Percentiles rank a stretch among this genome's conserved stretches.
Conservation (phyloP, 2,113 vertebrate genomes). For the Oceanodroma tethys region DNA sequence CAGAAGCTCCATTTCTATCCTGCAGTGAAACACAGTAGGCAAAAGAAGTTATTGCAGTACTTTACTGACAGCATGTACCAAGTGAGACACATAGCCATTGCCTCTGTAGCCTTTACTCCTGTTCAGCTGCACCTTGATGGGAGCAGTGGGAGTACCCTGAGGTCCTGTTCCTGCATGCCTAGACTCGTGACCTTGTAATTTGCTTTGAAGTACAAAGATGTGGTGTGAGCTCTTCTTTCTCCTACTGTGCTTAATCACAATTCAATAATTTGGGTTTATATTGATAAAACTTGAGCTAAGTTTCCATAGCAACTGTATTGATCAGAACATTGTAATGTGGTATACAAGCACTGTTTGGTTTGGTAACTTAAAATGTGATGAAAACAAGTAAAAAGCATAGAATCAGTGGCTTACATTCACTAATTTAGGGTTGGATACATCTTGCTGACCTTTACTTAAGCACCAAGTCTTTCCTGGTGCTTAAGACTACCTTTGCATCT, state of each 20-base stretch:
- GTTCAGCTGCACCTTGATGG: neutral
- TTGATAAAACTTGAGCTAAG: conserved; percentile 28
- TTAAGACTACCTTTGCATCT: neutral
- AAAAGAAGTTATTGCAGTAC: neutral
- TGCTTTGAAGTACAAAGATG: neutral
- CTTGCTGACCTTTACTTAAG: neutral
- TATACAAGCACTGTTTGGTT: neutral
- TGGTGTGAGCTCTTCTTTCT: neutral
- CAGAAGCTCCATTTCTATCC: neutral
- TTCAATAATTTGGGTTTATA: conserved; percentile 28
- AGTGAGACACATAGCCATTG: neutral
- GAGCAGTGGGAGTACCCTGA: neutral
- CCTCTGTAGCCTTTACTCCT: neutral
- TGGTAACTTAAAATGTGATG: neutral
- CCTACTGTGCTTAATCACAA: neutral
- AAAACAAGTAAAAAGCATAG: neutral
- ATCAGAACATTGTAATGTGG: neutral
- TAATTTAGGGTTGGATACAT: neutral
- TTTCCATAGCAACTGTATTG: conserved; percentile 31
- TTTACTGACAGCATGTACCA: fast-evolving
- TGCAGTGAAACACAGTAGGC: neutral
- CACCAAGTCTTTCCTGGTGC: neutral
- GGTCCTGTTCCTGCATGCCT: neutral
- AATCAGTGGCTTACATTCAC: neutral
- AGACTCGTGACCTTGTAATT: neutral